Conservation (phyloP, 2,113 vertebrate species). For the Azemiops feae region DNA sequence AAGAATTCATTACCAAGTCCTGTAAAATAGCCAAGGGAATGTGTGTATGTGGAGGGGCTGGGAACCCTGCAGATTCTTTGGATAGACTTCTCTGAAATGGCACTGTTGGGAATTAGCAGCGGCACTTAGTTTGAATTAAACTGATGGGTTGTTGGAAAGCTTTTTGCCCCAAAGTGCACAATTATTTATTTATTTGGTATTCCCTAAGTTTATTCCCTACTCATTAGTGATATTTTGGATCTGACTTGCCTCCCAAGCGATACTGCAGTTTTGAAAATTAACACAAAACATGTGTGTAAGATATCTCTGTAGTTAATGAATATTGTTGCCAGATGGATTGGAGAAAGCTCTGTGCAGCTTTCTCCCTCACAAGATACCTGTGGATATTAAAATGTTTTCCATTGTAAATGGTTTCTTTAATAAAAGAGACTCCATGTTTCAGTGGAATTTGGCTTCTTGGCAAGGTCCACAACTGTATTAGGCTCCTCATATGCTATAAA, state of each 20-base stretch:
- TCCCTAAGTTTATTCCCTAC: not conserved
- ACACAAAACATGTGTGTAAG: slow-evolving; percentile 34
- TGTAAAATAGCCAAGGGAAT: slow-evolving; percentile 46
- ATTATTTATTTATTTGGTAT: not conserved
- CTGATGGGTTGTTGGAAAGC: not conserved
- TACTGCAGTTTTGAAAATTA: slow-evolving; percentile 27
- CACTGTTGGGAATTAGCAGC: not conserved
- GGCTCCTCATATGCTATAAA: not conserved
- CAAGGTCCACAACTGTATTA: not conserved
- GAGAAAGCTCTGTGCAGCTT: slow-evolving; percentile 13
- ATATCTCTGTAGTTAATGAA: slow-evolving; percentile 34
- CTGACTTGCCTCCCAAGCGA: slow-evolving; percentile 7
- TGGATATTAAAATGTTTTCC: not conserved
- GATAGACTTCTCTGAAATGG: not conserved
- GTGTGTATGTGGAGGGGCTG: slow-evolving; percentile 19
- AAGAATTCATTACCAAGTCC: slow-evolving; percentile 29
- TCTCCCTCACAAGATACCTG: not conserved
- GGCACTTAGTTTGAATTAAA: not conserved
- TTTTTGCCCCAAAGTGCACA: not conserved
- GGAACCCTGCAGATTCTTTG: slow-evolving; percentile 3
- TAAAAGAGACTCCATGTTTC: slow-evolving; percentile 13
- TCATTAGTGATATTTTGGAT: slow-evolving; percentile 14
- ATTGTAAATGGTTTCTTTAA: slow-evolving; percentile 10
- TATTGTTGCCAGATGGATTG: not conserved
- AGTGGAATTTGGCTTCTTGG: slow-evolving; percentile 15